Evolutionary conservation across 2,888 invertebrate genomes (phyloP), one percentile per base, ranked within the genome.

Genomic region (Eilema sororculum): DNA sequence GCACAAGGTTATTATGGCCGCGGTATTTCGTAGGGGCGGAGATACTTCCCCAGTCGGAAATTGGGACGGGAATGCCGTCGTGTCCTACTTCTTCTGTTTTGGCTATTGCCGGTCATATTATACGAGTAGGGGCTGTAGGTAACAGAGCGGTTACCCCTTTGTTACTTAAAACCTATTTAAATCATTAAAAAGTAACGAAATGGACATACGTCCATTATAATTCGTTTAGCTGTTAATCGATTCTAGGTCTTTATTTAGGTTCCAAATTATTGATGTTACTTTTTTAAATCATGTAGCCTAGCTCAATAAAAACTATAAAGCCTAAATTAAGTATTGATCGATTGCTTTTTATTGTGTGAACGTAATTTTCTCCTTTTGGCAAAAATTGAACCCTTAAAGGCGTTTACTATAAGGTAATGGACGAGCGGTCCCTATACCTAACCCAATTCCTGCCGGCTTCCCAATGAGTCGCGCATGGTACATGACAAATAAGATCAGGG

Each of bases 221-320:
- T n/a, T 52, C 20, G 52, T 52, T 52, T 52, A 52, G 20, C 3
- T n/a, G 52, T 52, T 52, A 52, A n/a, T 52, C 52, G 52, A 52
- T 52, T 52, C 52, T n/a, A 52, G 52, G 52, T n/a, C 52, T 52
- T 52, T 52, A 9, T n/a, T n/a, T n/a, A n/a, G n/a, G 52, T 52
- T n/a, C n/a, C 20, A 20, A 46, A 46, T 46, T 20, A 20, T 46
- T 20, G 41, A 46, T 46, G 20, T 46, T 46, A 46, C 46, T 52
- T 52, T 1, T 52, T 46, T 46, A 46, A 46, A 46, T 9, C 8
- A 52, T 9, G n/a, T n/a, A 52, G n/a, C n/a, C 52, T 52, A n/a
- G n/a, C n/a, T 52, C 46, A 52, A n/a, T n/a, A 20, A 46, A 6
- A 46, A 52, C n/a, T 8, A 52, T 52, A n/a, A n/a, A 52, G 8